These are phyloP conservation scores for Lepilemur septentrionalis DNA, from an alignment of 2,797 vertebrate genomes.

Conservation along the genomic window DNA sequence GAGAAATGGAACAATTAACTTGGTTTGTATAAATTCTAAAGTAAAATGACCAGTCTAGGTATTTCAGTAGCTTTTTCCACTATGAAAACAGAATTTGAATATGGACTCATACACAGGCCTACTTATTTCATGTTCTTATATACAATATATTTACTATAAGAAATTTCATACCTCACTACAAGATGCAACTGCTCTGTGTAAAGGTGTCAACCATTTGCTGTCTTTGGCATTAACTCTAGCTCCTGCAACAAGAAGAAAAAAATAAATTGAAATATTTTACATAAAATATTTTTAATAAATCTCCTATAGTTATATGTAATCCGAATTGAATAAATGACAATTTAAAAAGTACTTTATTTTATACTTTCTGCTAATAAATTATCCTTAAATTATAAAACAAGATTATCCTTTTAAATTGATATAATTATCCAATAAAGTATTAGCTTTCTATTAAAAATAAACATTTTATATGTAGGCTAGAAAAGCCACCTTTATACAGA, in stretches of 20 bases:
- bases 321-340: conserved; percentile 64
- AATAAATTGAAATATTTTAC: conserved; percentile 69
- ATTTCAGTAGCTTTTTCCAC: not conserved
- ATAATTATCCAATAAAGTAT: conserved; percentile 35
- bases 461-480: conserved; percentile 44
- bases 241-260: conserved; percentile 89
- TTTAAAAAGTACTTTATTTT: conserved; percentile 24
- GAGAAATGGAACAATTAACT: not conserved
- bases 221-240: conserved; percentile 99
- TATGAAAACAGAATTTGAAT: conserved; percentile 41
- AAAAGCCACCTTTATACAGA: conserved; percentile 79
- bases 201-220: conserved; percentile 99
- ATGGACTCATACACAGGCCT: not conserved
- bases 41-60: conserved; percentile 16
- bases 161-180: conserved; percentile 94
- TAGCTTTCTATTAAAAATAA: conserved; percentile 49
- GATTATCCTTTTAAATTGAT: conserved; percentile 51
- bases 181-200: conserved; percentile 98
- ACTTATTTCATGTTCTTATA: conserved; percentile 33
- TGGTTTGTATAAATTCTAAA: conserved; percentile 23
- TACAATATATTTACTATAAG: conserved; percentile 50
- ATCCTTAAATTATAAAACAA: conserved; percentile 50
- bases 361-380: conserved; percentile 55
- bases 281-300: conserved; percentile 67
- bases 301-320: conserved; percentile 42